Evolutionary conservation across 2,888 invertebrate species (phyloP).

Genomic region (Drosophila siamana): DNA sequence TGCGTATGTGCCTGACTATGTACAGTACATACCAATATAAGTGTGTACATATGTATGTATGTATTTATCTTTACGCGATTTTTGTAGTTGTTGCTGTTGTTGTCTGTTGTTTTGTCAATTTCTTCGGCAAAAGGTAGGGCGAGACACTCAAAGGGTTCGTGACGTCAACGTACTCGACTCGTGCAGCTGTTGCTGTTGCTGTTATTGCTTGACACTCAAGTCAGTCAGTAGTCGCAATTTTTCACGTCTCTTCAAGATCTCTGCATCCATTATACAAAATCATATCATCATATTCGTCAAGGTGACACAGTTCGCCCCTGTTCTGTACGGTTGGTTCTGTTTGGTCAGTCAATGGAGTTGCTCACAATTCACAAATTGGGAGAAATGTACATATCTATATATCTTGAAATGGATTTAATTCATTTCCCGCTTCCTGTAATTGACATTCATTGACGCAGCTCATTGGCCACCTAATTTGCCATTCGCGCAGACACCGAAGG

Average conservation of each 20-base stretch:
- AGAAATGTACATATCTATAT: conserved; percentile 30
- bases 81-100: conserved; percentile 30
- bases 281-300: conserved; percentile 45
- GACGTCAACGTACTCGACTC: conserved; percentile 64
- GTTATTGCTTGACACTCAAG: conserved; percentile 44
- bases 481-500: background rate
- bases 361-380: conserved; percentile 26
- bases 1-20: background rate
- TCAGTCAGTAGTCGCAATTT: conserved; percentile 47
- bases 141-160: conserved; percentile 61
- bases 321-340: conserved; percentile 11
- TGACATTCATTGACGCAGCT: conserved; percentile 49
- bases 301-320: conserved; percentile 63
- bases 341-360: conserved; percentile 47
- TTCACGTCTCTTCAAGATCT: conserved; percentile 40
- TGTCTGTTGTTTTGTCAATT: conserved; percentile 49
- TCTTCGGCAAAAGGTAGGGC: conserved; percentile 59
- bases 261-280: conserved; percentile 47
- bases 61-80: conserved; percentile 50
- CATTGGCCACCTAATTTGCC: conserved; percentile 10
- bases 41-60: conserved; percentile 7
- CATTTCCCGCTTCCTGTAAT: conserved; percentile 68
- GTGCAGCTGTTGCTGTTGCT: conserved; percentile 60
- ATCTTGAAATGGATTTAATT: conserved; percentile 65
- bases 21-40: conserved; percentile 8